These are phyloP conservation scores for Eupithecia insigniata DNA, from an alignment of 2,888 invertebrate species.

Conservation along the genomic window DNA sequence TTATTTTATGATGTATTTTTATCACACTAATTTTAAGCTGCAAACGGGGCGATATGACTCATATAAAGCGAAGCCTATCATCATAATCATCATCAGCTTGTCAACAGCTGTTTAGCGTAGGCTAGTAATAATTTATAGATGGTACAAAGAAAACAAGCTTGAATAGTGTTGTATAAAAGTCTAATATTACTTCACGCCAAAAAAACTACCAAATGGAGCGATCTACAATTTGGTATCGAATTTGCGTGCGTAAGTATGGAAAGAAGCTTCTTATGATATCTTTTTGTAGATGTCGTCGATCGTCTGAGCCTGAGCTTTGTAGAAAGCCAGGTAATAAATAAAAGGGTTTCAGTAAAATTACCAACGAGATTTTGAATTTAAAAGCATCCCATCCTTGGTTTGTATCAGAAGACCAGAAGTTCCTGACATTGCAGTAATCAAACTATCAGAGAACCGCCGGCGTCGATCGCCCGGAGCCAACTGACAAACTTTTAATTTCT, in stretches of 20 bases:
- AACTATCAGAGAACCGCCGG: constrained; percentile 65
- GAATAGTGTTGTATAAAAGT: neutral
- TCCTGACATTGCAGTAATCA: constrained; percentile 55
- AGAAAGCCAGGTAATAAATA: neutral
- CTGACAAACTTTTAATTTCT: constrained; percentile 82
- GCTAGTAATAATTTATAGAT: neutral
- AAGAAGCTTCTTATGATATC: too few species aligned
- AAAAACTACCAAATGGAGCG: neutral
- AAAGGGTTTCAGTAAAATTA: neutral
- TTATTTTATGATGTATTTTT: neutral
- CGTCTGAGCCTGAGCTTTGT: neutral
- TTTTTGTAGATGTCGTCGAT: too few species aligned
- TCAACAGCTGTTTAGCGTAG: neutral
- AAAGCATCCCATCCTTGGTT: constrained; percentile 32
- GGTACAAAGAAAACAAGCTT: neutral
- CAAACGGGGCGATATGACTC: neutral
- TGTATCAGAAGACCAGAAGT: constrained; percentile 42
- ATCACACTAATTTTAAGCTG: neutral
- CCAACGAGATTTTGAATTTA: neutral
- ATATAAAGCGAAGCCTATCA: neutral
- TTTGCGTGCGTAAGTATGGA: neutral
- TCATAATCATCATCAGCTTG: neutral
- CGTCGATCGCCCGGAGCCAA: constrained; percentile 71
- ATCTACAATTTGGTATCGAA: neutral
- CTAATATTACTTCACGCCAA: neutral